Base-by-base conservation (phyloP, 2,888 invertebrate genomes). In the Tiliacea citrago region DNA sequence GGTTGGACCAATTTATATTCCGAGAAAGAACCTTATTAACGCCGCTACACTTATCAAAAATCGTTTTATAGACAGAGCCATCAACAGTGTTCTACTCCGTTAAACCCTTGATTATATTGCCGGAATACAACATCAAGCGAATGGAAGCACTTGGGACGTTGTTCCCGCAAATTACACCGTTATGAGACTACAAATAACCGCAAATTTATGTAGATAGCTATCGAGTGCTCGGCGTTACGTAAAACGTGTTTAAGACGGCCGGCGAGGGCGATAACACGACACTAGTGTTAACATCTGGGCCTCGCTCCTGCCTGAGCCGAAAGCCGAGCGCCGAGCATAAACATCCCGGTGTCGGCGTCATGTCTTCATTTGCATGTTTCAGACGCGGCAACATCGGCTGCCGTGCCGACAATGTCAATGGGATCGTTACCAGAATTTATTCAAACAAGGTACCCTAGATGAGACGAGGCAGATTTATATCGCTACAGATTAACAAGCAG, bases 181-280 rank as follows among this genome's bases (percentile, higher is more conserved):
- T 94, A 94, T 93, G 92, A 92, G 92, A 92, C 92, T 91, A 94
- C 94, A 94, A 94, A 94, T 94, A 95, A 93, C 93, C 93, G 91
- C 94, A 94, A 95, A 95, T 94, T 95, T 94, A 95, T 95, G 95
- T 93, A 95, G 93, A 95, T 94, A 92, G 93, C 93, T 93, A 94
- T 94, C 93, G 92, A 93, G 94, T 92, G 91, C 91, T 91, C 88
- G 88, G 89, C 89, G 93, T 94, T 92, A 93, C 92, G 92, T 93
- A 92, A 93, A 95, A 94, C 93, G 92, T 93, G 93, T 94, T 94
- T 92, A 93, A 94, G 94, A 93, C 91, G 92, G 89, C 0, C 88
- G 89, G 90, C 82, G 88, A 88, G 91, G 91, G 92, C 91, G 93
- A 92, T 91, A 93, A 93, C 92, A 91, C 89, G 92, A 90, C 92